phyloP scores from a whole-genome alignment of 2,113 vertebrate genomes.

The Sclerurus mexicanus region DNA sequence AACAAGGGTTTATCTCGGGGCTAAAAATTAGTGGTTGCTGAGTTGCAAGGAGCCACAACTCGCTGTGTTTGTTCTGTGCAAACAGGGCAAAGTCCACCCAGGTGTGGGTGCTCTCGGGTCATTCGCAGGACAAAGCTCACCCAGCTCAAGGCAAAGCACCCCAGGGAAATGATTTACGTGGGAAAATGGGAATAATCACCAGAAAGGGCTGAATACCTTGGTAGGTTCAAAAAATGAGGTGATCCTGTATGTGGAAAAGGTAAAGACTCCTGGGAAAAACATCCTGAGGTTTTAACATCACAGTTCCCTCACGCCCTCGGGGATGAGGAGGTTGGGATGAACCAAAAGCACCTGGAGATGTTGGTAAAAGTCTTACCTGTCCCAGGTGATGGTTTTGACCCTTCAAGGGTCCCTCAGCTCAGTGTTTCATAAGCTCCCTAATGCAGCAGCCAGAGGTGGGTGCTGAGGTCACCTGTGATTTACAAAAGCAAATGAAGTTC shows the following conservation, averaged over 20 bases:
- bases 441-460: accelerated
- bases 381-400: neutral
- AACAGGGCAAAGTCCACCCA: neutral
- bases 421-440: neutral
- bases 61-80: neutral
- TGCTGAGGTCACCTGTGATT: neutral
- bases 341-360: neutral
- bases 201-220: neutral
- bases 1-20: neutral
- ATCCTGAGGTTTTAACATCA: neutral
- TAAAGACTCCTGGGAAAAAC: neutral
- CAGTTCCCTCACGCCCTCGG: neutral
- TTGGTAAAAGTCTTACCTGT: neutral
- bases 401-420: neutral
- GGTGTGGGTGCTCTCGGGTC: accelerated
- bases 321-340: neutral
- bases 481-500: neutral
- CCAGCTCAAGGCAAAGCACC: neutral
- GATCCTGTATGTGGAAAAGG: neutral
- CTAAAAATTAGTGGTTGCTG: conserved; percentile 2
- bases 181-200: neutral
- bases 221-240: accelerated
- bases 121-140: neutral
- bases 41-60: neutral
- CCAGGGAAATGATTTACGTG: neutral